phyloP scores from a whole-genome alignment of 2,113 vertebrate species.

The Xenus cinereus region DNA sequence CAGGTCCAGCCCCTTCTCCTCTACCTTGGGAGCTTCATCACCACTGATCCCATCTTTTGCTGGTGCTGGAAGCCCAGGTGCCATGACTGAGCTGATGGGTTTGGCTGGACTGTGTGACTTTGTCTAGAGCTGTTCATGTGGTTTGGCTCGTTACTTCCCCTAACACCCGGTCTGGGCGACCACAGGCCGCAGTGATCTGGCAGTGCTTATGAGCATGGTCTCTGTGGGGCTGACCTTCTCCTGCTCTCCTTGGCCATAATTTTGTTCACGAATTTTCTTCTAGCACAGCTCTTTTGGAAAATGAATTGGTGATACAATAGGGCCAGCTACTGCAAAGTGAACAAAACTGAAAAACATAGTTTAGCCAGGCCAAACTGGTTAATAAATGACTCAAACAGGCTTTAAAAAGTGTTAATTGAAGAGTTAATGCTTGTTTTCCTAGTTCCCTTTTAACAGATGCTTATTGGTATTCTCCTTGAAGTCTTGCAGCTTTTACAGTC shows the following conservation, averaged over 20 bases:
- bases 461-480: neutral
- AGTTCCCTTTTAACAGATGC: neutral
- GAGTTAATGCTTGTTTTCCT: neutral
- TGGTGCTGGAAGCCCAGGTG: neutral
- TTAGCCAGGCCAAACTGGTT: neutral
- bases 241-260: neutral
- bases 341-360: neutral
- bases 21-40: neutral
- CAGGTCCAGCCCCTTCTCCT: neutral
- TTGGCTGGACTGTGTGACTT: neutral
- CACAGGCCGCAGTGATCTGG: fast-evolving
- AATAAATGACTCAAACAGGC: neutral
- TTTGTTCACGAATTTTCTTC: neutral
- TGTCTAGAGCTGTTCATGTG: neutral
- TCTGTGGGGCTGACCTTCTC: neutral
- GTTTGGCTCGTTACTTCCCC: neutral
- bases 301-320: neutral
- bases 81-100: neutral
- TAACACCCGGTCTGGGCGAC: fast-evolving
- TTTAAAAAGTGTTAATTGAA: neutral
- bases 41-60: neutral
- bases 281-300: neutral
- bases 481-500: neutral
- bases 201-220: neutral
- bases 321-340: neutral